These are phyloP conservation scores for Adoxophyes honmai DNA, from an alignment of 1,140 invertebrate genomes.

Conservation along the genomic window DNA sequence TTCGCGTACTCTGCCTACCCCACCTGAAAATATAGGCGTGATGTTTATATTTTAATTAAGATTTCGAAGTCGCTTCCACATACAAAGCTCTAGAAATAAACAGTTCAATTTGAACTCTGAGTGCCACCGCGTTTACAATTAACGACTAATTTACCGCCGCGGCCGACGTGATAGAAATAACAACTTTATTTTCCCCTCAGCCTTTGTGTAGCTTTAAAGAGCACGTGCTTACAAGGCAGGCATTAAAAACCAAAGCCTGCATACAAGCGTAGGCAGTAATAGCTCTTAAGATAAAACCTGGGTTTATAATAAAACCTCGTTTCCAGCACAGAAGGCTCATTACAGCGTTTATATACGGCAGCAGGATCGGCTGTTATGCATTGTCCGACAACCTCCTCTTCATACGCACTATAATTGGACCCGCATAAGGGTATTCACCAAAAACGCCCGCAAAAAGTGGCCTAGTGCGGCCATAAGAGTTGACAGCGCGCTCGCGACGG, in stretches of 20 bases:
- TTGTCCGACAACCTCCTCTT: conserved; percentile 10
- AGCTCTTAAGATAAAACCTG: conserved; percentile 17
- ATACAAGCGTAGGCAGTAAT: conserved; percentile 2
- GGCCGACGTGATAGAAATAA: too few species aligned
- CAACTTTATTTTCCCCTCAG: too few species aligned
- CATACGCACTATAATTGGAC: conserved; percentile 19
- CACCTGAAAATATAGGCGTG: too few species aligned
- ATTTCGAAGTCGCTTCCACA: too few species aligned
- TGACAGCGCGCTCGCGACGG: conserved; percentile 57
- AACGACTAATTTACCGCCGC: too few species aligned
- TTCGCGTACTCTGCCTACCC: too few species aligned
- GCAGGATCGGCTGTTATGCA: conserved; percentile 4
- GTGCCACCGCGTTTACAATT: too few species aligned
- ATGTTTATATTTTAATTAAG: too few species aligned
- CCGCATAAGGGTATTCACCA: conserved; percentile 58
- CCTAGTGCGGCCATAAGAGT: conserved; percentile 50
- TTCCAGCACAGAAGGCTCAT: background rate
- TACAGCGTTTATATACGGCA: background rate
- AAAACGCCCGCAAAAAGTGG: conserved; percentile 55
- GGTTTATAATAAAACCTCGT: conserved; percentile 8
- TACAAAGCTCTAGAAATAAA: too few species aligned
- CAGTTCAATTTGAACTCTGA: too few species aligned
- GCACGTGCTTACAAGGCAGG: background rate
- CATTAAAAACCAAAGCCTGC: conserved; percentile 11
- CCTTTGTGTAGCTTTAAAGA: too few species aligned